Percentiles rank a stretch among this genome's conserved stretches.
Conservation (phyloP, 2,797 vertebrate species). For the Gambelia wislizenii region DNA sequence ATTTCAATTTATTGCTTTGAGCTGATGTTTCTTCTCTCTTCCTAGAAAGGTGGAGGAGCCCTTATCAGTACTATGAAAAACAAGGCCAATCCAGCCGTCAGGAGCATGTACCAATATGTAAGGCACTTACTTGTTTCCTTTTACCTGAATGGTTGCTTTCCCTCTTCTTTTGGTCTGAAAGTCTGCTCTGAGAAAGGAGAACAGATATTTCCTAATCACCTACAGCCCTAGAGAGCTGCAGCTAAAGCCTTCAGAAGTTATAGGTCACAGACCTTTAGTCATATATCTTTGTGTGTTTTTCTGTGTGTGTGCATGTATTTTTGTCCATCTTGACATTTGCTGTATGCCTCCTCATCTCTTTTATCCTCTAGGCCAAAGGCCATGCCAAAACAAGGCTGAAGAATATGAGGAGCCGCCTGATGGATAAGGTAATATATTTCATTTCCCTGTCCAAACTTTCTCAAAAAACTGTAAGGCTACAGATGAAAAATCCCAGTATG, state of each 20-base stretch:
- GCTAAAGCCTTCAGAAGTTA: not conserved
- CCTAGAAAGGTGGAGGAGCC: constrained; percentile 91
- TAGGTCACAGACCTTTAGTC: not conserved
- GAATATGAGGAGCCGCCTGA: constrained; percentile 78
- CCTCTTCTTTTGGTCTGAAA: not conserved
- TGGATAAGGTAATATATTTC: constrained; percentile 81
- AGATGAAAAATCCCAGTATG: too few species aligned
- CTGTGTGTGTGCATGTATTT: not conserved
- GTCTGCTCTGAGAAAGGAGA: not conserved
- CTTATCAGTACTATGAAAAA: constrained; percentile 88
- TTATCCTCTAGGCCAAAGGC: constrained; percentile 22
- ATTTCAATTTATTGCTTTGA: not conserved
- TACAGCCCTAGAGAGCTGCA: too few species aligned
- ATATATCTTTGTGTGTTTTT: not conserved
- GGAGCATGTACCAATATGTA: constrained; percentile 83
- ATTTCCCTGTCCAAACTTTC: not conserved
- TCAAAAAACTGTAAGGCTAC: too few species aligned
- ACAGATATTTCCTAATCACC: not conserved
- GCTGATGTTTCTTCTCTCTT: not conserved
- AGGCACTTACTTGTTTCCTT: constrained; percentile 49
- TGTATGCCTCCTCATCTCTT: too few species aligned
- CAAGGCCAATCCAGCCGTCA: constrained; percentile 82
- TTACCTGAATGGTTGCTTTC: not conserved
- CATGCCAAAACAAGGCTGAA: constrained; percentile 86
- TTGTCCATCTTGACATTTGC: not conserved